A percentile compares a stretch with the other conserved stretches of the same genome.
Evolutionary conservation across 1,140 invertebrate species (phyloP).

Genomic region (Panagrolaimus sp.): DNA sequence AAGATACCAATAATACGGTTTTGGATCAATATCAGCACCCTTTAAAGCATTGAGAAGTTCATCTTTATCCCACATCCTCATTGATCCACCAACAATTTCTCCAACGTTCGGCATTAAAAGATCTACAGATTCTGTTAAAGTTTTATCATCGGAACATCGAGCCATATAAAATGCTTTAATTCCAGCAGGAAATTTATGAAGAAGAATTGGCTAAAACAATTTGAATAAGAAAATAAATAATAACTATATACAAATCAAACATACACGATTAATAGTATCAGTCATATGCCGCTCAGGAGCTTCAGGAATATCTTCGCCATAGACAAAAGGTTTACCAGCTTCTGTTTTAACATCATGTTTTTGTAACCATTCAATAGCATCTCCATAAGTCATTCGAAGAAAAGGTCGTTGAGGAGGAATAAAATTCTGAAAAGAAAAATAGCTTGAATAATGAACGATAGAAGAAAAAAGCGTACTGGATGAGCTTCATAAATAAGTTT

Average conservation of each 20-base stretch:
- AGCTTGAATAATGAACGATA: neutral
- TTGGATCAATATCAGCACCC: slow-evolving; percentile 79
- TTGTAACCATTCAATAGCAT: slow-evolving; percentile 87
- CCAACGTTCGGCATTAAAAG: slow-evolving; percentile 92
- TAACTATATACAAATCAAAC: slow-evolving; percentile 12
- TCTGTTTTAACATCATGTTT: slow-evolving; percentile 91
- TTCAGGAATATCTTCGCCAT: slow-evolving; percentile 99
- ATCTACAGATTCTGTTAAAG: slow-evolving; percentile 91
- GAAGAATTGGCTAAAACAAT: slow-evolving; percentile 71
- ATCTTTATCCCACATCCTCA: slow-evolving; percentile 87
- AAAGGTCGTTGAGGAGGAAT: slow-evolving; percentile 77
- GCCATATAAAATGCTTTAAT: slow-evolving; percentile 99
- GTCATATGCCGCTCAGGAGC: slow-evolving; percentile 99
- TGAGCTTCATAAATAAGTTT: slow-evolving; percentile 80
- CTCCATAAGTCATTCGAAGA: slow-evolving; percentile 82
- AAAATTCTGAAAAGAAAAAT: slow-evolving; percentile 21
- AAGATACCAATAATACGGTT: slow-evolving; percentile 96
- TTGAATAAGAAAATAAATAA: neutral
- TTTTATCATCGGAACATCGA: slow-evolving; percentile 73
- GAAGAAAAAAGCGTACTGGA: slow-evolving; percentile 17
- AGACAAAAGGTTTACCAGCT: slow-evolving; percentile 83
- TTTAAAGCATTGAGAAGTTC: slow-evolving; percentile 81
- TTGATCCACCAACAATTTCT: slow-evolving; percentile 98
- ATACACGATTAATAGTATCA: slow-evolving; percentile 78
- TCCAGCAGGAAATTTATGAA: slow-evolving; percentile 84